Evolutionary conservation across 30 jellyfish, hydroid and myxozoan species (phyloP), one percentile per base, ranked within the genome.

Genomic region (Sanderia malayensis): DNA sequence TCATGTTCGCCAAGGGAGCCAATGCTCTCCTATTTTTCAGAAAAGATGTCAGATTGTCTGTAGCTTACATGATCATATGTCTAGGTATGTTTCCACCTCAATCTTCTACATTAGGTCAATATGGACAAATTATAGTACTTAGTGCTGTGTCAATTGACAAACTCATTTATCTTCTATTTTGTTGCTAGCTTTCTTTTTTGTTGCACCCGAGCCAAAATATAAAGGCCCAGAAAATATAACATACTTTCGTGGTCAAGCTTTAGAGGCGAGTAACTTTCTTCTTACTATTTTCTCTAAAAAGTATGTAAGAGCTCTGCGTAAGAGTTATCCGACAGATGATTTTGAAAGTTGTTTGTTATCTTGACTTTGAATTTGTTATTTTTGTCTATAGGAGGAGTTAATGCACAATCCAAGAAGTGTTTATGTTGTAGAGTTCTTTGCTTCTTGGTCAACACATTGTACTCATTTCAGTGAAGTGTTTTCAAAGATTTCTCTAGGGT

Each of bases 391-490:
- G 92, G 98, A 90, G 61, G 86, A 71, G 46, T 17, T 90, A 20
- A 26, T 59, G 28, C 80, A 52, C 0, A 71, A 83, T 44, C 91
- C 81, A 25, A 58, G 64, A n/a, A 57, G 45, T 17, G 80, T 71
- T 17, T 76, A 83, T 70, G 32, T 90, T 1, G 86, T 90, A 25
- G 98, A 90, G 61, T 90, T 83, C 65, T 90, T 37, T 70, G 96
- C 98, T n/a, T 28, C 87, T 1, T 90, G 98, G 98, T 90, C 98
- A 20, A 91, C 98, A 47, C 86, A 86, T 10, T 90, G 98, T 70
- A 46, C 63, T 44, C 85, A 93, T 22, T 83, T 90, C 61, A 82
- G 96, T 6, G 31, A 33, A 8, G 65, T 70, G 20, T 90, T 90
- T 67, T 96, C 98, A 0, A 76, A 76, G 19, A 58, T 90, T 1